Evolutionary conservation across 1,140 invertebrate genomes (phyloP), one percentile per base, ranked within the genome.

Genomic region (Cecropterus lyciades): DNA sequence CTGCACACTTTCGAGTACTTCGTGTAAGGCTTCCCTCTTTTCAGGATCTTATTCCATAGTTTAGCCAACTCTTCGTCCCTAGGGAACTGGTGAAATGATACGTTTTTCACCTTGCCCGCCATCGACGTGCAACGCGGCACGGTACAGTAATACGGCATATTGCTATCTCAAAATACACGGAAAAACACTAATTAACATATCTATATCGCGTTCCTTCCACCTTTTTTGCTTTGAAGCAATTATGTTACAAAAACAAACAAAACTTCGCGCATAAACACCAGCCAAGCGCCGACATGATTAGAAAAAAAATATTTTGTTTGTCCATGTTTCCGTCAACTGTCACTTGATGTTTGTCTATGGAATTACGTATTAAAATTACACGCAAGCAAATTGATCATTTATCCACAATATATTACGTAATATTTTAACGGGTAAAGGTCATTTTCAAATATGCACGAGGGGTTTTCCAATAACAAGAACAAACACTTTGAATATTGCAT

Each of bases 1-100:
- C 89, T 92, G 65, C 91, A 92, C 1, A 92, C 91, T 89, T 92
- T 92, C 9, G 91, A 92, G 70, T 92, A 92, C 64, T 92, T 92
- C 6, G 89, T 92, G 48, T 91, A 89, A 4, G 91, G 91, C 69
- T 92, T 92, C 9, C 89, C 87, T 65, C 89, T 72, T 72, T 91
- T 92, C 0, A 92, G 65, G 57, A 92, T 87, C 37, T 80, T 71
- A 73, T 92, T 92, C 91, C 91, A 92, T 13, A 86, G 48, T 59
- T 85, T 84, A 5, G 88, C 91, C 9, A 92, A 70, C 20, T 83
- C 84, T 59, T 88, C 85, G 24, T 92, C 89, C 15, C 86, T 80
- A 2, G 91, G 91, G 72, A 92, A 92, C 65, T 92, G 91, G 64
- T 92, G 91, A 68, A 92, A 92, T 0, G 89, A 92, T 37, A 92